phyloP scores from a whole-genome alignment of 2,113 vertebrate species.

The Notechis scutatus region DNA sequence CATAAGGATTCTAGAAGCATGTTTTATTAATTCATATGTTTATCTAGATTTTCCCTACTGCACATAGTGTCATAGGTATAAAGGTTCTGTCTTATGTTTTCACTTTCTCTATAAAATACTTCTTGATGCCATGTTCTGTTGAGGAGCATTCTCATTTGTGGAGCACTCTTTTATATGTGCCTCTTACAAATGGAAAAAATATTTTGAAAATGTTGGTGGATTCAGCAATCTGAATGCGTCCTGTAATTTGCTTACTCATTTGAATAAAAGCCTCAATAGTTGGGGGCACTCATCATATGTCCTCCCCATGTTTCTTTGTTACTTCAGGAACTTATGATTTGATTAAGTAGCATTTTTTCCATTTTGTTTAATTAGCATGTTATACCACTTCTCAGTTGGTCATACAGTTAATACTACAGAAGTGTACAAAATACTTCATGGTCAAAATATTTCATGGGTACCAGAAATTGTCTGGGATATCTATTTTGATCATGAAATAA shows the following conservation, averaged over 20 bases:
- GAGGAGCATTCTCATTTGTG: constrained; percentile 23
- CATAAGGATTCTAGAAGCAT: background rate
- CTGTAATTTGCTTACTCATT: background rate
- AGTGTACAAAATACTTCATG: background rate
- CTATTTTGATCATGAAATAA: background rate
- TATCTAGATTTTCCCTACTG: background rate
- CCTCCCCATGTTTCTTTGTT: background rate
- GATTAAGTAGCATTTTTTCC: background rate
- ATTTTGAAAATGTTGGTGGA: background rate
- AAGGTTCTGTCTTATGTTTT: constrained; percentile 18
- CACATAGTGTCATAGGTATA: background rate
- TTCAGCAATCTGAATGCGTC: background rate
- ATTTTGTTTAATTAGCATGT: background rate
- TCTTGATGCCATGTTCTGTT: constrained; percentile 7
- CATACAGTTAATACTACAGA: background rate
- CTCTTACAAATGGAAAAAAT: background rate
- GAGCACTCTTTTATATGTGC: background rate
- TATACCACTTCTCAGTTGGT: background rate
- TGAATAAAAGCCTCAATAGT: background rate
- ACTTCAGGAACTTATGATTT: background rate
- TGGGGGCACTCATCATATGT: too few relatives aligned
- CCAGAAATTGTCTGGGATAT: background rate
- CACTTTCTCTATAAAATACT: background rate
- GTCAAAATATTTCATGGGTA: background rate
- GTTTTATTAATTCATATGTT: constrained; percentile 15